These are phyloP conservation scores for Crenuchus spilurus DNA, from an alignment of 2,797 vertebrate species.

Conservation along the genomic window DNA sequence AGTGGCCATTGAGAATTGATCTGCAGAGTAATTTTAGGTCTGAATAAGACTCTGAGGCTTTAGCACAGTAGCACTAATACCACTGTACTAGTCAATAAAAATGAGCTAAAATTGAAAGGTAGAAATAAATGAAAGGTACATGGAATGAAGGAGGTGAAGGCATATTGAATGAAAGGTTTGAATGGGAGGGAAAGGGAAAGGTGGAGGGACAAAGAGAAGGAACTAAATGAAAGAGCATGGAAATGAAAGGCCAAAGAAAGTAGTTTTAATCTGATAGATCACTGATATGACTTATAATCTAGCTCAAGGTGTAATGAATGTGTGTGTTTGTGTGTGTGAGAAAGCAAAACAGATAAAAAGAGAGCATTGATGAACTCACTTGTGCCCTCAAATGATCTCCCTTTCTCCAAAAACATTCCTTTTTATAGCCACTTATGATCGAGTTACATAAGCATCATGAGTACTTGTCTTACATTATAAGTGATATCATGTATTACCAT, in stretches of 20 bases:
- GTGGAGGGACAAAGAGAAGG: slow-evolving; percentile 1
- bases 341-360: no score
- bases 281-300: background rate
- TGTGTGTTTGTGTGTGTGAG: background rate
- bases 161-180: slow-evolving; percentile 40
- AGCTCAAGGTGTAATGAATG: background rate
- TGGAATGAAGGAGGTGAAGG: slow-evolving; percentile 44
- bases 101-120: slow-evolving; percentile 44
- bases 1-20: background rate
- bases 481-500: slow-evolving; percentile 56
- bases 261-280: slow-evolving; percentile 37
- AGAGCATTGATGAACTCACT: background rate
- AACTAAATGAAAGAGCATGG: background rate
- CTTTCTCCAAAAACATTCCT: slow-evolving; percentile 39
- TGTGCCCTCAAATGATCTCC: slow-evolving; percentile 33
- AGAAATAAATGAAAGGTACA: slow-evolving; percentile 39
- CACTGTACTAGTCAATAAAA: slow-evolving; percentile 58
- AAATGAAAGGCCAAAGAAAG: slow-evolving; percentile 54
- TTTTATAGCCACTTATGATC: slow-evolving; percentile 18
- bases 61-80: background rate
- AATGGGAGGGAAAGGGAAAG: slow-evolving; percentile 32
- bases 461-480: slow-evolving; percentile 46
- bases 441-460: slow-evolving; percentile 18
- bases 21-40: background rate
- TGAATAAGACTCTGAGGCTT: background rate